phyloP scores from a whole-genome alignment of 2,797 vertebrate genomes.

The Lutjanus campechanus region DNA sequence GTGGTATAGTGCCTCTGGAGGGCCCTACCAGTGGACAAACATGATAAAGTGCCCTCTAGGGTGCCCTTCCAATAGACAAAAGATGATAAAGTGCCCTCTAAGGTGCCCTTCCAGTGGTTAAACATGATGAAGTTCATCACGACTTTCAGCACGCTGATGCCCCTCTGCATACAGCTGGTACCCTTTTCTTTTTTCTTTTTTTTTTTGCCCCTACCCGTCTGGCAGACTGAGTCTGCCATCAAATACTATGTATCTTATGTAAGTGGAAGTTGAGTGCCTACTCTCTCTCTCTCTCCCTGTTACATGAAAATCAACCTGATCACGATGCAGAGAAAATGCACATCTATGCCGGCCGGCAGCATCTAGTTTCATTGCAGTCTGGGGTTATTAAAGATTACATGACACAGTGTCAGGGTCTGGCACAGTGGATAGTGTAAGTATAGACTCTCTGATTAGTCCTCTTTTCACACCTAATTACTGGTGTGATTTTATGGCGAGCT shows the following conservation, averaged over 20 bases:
- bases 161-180: too few species aligned
- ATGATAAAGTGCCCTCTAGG: too few species aligned
- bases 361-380: conserved; percentile 48
- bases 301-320: conserved; percentile 55
- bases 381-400: conserved; percentile 64
- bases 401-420: conserved; percentile 51
- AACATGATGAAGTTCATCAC: too few species aligned
- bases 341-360: conserved; percentile 25
- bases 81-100: too few species aligned
- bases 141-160: too few species aligned
- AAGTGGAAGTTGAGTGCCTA: conserved; percentile 10
- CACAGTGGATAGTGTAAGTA: conserved; percentile 54
- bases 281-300: neutral
- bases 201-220: too few species aligned
- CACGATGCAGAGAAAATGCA: conserved; percentile 24
- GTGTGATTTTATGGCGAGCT: conserved; percentile 57
- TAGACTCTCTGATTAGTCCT: conserved; percentile 58
- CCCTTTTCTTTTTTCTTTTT: too few species aligned
- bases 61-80: too few species aligned
- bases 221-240: too few species aligned
- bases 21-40: too few species aligned
- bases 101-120: too few species aligned
- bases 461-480: conserved; percentile 65
- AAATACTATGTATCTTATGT: neutral
- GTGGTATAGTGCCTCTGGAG: too few species aligned